Percentiles rank a stretch among this genome's conserved stretches.
phyloP scores from a whole-genome alignment of 2,113 vertebrate genomes.

The Rhinoptilus africanus region DNA sequence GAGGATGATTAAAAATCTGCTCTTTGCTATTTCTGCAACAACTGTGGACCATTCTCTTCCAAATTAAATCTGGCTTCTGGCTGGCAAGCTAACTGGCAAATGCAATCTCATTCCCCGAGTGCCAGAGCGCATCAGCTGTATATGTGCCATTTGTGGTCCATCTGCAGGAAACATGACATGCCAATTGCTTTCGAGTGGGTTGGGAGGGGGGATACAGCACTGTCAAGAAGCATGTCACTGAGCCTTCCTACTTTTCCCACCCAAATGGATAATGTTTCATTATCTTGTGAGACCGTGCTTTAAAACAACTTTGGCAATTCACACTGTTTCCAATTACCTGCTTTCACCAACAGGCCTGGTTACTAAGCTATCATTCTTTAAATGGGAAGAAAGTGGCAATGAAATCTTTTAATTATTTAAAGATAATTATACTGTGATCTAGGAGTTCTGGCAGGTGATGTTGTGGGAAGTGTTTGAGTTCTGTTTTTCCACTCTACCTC shows the following conservation, averaged over 20 bases:
- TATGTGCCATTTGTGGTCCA: constrained; percentile 19
- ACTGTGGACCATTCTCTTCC: constrained; percentile 41
- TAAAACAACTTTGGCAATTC: not conserved
- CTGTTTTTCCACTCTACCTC: not conserved
- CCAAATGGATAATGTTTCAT: not conserved
- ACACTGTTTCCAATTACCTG: not conserved
- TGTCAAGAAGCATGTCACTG: not conserved
- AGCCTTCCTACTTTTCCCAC: not conserved
- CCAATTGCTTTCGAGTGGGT: not conserved
- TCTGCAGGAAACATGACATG: not conserved
- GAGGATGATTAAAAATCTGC: constrained; percentile 51
- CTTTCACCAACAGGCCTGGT: not conserved
- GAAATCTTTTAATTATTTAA: not conserved
- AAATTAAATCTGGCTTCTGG: constrained; percentile 56
- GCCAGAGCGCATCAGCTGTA: constrained; percentile 22
- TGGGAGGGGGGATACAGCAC: not conserved
- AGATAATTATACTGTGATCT: not conserved
- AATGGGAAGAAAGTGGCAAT: not conserved
- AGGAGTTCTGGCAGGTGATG: not conserved
- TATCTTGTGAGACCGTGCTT: not conserved
- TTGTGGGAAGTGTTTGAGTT: not conserved
- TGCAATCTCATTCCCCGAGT: not conserved
- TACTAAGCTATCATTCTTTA: not conserved
- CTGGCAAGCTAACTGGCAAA: constrained; percentile 39
- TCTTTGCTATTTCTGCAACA: constrained; percentile 49